These are phyloP conservation scores for Cataglyphis hispanica DNA, from an alignment of 1,140 invertebrate genomes.

Conservation along the genomic window DNA sequence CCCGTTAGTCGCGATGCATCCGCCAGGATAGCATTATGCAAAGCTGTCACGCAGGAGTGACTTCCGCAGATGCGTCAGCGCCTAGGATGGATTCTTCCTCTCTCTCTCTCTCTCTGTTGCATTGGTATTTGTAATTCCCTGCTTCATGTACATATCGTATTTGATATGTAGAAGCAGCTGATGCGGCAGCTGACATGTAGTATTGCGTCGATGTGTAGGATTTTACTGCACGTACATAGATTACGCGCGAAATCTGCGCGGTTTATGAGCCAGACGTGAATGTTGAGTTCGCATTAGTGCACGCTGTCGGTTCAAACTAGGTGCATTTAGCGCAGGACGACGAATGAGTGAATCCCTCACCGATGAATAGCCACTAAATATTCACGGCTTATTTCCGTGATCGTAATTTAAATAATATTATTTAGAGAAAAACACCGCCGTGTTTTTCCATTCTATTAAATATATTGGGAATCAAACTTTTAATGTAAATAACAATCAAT, in stretches of 20 bases:
- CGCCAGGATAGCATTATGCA: slow-evolving; percentile 19
- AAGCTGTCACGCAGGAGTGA: slow-evolving; percentile 45
- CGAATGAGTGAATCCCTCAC: neutral
- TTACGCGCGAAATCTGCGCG: slow-evolving; percentile 22
- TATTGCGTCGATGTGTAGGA: slow-evolving; percentile 24
- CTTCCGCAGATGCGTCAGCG: slow-evolving; percentile 33
- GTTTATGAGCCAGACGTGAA: slow-evolving; percentile 50
- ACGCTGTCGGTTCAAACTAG: neutral
- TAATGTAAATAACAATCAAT: neutral
- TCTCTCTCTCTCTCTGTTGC: neutral
- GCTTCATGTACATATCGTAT: slow-evolving; percentile 51
- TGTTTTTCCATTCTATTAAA: neutral
- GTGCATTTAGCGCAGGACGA: neutral
- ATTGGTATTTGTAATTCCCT: slow-evolving; percentile 65
- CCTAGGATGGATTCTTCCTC: slow-evolving; percentile 9
- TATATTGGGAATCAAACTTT: too few species aligned
- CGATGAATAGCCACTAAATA: neutral
- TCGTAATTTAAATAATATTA: neutral
- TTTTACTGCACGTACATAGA: slow-evolving; percentile 32
- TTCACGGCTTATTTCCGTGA: neutral
- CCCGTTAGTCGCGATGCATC: slow-evolving; percentile 7
- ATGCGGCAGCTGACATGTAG: slow-evolving; percentile 50
- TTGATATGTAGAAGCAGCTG: slow-evolving; percentile 47
- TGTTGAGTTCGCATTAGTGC: slow-evolving; percentile 6
- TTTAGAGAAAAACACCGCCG: neutral